Evolutionary conservation across 2,888 invertebrate genomes (phyloP).

Genomic region (Acheta domesticus): DNA sequence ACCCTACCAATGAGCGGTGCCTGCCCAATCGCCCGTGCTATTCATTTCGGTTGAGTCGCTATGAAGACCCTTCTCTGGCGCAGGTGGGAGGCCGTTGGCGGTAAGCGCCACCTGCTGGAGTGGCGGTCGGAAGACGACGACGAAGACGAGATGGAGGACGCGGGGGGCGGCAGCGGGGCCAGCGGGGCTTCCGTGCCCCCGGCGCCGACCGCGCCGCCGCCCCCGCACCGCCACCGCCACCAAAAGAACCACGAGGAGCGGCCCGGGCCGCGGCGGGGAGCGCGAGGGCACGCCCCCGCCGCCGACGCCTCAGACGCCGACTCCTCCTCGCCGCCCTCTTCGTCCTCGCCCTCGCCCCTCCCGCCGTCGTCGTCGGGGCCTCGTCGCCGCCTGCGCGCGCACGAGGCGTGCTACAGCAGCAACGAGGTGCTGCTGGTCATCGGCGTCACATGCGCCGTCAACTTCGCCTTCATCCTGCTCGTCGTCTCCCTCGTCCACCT

Average conservation of each 20-base stretch:
- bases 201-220: background rate
- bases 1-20: too few relatives aligned
- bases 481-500: constrained; percentile 43
- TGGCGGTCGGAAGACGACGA: background rate
- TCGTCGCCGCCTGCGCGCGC: constrained; percentile 1
- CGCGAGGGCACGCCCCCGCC: background rate
- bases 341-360: background rate
- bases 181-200: background rate
- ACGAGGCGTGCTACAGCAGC: constrained; percentile 40
- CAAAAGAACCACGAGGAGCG: background rate
- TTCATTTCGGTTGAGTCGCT: too few relatives aligned
- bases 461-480: constrained; percentile 43
- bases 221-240: background rate
- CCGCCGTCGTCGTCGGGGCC: background rate
- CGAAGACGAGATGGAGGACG: background rate
- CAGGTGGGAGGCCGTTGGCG: too few relatives aligned
- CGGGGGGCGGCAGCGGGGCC: background rate
- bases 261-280: background rate
- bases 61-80: too few relatives aligned
- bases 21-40: too few relatives aligned
- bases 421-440: constrained; percentile 43
- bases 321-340: background rate
- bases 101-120: background rate
- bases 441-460: constrained; percentile 44
- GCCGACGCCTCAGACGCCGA: background rate